phyloP scores from a whole-genome alignment of 2,113 vertebrate genomes.

The Corythornis vintsioides region DNA sequence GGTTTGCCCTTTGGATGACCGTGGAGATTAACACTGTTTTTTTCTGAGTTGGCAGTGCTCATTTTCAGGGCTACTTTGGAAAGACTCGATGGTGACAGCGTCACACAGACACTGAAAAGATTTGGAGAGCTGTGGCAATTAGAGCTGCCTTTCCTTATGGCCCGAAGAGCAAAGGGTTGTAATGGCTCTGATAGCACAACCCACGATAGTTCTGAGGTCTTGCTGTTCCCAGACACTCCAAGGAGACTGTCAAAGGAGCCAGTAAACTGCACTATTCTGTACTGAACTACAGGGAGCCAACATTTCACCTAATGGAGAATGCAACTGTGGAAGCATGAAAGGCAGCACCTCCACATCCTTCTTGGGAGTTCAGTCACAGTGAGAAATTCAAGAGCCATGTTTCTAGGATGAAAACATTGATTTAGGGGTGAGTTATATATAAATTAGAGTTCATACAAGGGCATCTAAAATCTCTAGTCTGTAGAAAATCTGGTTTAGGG shows the following conservation, averaged over 20 bases:
- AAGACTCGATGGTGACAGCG: constrained; percentile 1
- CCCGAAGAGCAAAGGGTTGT: background rate
- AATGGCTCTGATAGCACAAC: background rate
- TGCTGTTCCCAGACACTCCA: background rate
- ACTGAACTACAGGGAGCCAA: background rate
- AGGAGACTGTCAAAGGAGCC: background rate
- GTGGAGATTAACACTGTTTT: background rate
- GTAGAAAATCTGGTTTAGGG: constrained; percentile 27
- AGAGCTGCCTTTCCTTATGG: background rate
- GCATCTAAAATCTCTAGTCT: background rate
- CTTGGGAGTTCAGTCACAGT: background rate
- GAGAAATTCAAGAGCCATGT: background rate
- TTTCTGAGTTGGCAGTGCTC: background rate
- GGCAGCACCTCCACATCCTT: background rate
- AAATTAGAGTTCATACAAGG: background rate
- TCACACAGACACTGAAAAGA: background rate
- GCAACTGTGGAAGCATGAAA: background rate
- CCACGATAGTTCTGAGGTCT: background rate
- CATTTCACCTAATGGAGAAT: background rate
- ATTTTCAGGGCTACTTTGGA: constrained; percentile 14
- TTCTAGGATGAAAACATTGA: background rate
- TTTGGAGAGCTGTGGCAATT: background rate
- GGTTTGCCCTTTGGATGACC: background rate
- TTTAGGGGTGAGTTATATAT: background rate
- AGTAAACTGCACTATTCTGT: background rate